Conservation (phyloP, 2,888 invertebrate genomes). For the Drosophila leonis region DNA sequence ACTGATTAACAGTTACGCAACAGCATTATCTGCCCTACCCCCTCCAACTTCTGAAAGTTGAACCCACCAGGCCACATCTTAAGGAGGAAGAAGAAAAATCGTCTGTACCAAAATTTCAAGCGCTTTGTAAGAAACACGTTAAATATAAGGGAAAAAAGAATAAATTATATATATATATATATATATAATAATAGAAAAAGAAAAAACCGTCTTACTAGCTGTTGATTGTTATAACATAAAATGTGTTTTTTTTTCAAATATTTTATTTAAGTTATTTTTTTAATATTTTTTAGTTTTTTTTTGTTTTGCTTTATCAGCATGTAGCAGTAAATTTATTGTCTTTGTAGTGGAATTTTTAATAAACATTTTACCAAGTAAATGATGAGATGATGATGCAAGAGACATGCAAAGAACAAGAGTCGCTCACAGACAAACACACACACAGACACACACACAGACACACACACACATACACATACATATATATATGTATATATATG, state of each 20-base stretch:
- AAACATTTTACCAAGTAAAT: conserved; percentile 43
- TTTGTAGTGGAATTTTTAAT: conserved; percentile 56
- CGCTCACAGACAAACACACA: not conserved
- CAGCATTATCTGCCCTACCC: not conserved
- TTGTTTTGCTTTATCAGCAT: conserved; percentile 14
- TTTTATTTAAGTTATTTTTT: conserved; percentile 3
- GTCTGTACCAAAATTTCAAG: conserved; percentile 25
- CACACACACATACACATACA: conserved; percentile 1
- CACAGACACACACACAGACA: not conserved
- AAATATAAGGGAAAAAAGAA: conserved; percentile 23
- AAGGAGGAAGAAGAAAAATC: conserved; percentile 21
- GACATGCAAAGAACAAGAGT: not conserved
- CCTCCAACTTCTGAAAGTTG: conserved; percentile 14
- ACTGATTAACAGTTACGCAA: conserved; percentile 34
- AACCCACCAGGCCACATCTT: conserved; percentile 50
- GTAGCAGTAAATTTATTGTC: conserved; percentile 38
- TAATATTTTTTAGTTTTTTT: not conserved
- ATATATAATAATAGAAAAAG: not conserved
- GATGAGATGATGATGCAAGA: conserved; percentile 5
- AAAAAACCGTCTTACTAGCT: conserved; percentile 57
- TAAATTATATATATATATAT: not conserved
- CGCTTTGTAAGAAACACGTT: conserved; percentile 35
- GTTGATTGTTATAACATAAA: conserved; percentile 50
- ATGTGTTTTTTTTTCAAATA: conserved; percentile 9
- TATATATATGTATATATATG: conserved; percentile 6